Percentiles rank a stretch among this genome's conserved stretches.
Conservation (phyloP, 2,113 vertebrate genomes). For the Phyllostomus discolor region DNA sequence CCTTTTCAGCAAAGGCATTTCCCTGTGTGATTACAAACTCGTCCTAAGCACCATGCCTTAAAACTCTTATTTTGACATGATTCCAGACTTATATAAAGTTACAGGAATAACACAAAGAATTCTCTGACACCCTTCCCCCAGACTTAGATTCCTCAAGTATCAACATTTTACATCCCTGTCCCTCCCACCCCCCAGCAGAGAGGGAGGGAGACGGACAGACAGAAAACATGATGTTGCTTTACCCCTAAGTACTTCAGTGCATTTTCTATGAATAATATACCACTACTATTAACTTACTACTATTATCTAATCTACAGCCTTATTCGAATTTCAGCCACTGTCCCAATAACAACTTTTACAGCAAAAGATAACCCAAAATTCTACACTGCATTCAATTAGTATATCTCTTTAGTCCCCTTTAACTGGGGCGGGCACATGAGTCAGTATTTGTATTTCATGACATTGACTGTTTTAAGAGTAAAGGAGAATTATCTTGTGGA, state of each 20-base stretch:
- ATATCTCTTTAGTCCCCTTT: background rate
- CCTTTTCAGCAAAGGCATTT: background rate
- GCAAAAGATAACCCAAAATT: background rate
- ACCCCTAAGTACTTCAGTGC: background rate
- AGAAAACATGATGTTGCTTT: background rate
- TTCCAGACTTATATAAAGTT: background rate
- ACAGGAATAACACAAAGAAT: background rate
- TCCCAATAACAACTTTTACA: background rate
- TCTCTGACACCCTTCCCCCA: background rate
- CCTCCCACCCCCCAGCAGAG: fast-evolving
- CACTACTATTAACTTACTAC: background rate
- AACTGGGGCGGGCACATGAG: background rate
- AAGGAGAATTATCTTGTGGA: background rate
- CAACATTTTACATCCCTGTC: background rate
- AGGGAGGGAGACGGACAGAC: background rate
- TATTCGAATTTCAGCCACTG: background rate
- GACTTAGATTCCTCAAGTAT: background rate
- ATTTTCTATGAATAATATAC: background rate
- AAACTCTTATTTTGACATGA: background rate
- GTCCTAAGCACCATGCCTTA: background rate
- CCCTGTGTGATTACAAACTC: background rate
- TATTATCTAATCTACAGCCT: background rate
- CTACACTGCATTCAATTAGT: background rate
- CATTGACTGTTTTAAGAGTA: background rate
- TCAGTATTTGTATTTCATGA: background rate